Percentiles rank a stretch among this genome's conserved stretches.
Evolutionary conservation across 2,888 invertebrate species (phyloP).

Genomic region (Coleophora deauratella): DNA sequence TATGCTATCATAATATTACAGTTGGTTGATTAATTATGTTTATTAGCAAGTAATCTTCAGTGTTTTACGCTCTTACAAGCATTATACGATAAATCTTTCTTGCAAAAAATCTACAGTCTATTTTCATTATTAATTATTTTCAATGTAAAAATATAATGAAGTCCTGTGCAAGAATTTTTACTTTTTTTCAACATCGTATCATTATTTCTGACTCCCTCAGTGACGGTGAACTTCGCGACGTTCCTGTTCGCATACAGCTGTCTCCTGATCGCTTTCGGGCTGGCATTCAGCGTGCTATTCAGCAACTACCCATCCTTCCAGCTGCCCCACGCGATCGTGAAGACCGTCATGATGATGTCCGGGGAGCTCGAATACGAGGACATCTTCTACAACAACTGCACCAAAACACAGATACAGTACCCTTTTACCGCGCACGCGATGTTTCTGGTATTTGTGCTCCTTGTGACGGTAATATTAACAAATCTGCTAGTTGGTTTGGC

Average conservation of each 20-base stretch:
- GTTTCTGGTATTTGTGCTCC: constrained; percentile 83
- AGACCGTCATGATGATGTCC: constrained; percentile 92
- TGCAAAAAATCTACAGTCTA: too few relatives aligned
- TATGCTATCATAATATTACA: too few relatives aligned
- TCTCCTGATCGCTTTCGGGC: constrained; percentile 84
- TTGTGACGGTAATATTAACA: constrained; percentile 87
- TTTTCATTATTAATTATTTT: too few relatives aligned
- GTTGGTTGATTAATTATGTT: too few relatives aligned
- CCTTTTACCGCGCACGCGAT: constrained; percentile 83
- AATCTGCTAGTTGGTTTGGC: constrained; percentile 89
- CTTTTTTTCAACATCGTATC: too few relatives aligned
- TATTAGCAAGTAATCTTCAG: too few relatives aligned
- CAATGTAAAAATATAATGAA: too few relatives aligned
- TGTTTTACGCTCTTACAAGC: too few relatives aligned
- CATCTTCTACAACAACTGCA: constrained; percentile 79
- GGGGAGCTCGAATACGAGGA: constrained; percentile 91
- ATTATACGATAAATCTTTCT: too few relatives aligned
- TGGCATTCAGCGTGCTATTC: constrained; percentile 88
- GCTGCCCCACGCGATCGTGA: constrained; percentile 78
- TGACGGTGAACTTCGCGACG: constrained; percentile 87
- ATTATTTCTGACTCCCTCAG: constrained; percentile 44
- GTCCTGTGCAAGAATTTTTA: too few relatives aligned
- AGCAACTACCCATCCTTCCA: constrained; percentile 84
- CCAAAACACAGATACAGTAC: constrained; percentile 72
- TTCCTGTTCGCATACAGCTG: constrained; percentile 88